phyloP scores from a whole-genome alignment of 1,140 invertebrate genomes.

The Asobara japonica region DNA sequence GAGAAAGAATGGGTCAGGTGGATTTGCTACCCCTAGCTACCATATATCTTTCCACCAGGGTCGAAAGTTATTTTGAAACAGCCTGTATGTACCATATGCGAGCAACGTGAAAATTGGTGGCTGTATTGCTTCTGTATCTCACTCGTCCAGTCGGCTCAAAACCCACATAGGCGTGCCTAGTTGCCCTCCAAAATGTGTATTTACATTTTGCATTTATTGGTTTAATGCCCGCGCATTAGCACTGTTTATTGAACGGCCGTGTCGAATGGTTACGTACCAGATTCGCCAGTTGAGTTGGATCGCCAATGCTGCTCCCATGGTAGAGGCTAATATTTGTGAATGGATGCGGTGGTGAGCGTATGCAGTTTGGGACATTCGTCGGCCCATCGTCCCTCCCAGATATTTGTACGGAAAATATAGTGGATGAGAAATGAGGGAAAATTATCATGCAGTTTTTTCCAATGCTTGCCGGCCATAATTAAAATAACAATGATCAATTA shows the following conservation, averaged over 20 bases:
- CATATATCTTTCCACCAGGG: neutral
- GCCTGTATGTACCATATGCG: too few relatives aligned
- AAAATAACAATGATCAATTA: too few relatives aligned
- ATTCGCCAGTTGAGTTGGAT: neutral
- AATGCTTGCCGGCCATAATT: too few relatives aligned
- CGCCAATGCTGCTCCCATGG: neutral
- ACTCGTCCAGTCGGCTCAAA: constrained; percentile 25
- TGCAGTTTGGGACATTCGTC: neutral
- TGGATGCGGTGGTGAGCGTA: neutral
- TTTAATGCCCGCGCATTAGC: constrained; percentile 57
- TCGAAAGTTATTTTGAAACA: too few relatives aligned
- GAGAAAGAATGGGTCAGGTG: too few relatives aligned
- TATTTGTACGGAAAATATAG: too few relatives aligned
- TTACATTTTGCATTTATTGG: constrained; percentile 62
- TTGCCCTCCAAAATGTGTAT: constrained; percentile 56
- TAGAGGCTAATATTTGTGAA: neutral
- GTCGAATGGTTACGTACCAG: constrained; percentile 41
- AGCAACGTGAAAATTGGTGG: neutral
- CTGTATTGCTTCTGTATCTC: constrained; percentile 17
- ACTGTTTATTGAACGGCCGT: constrained; percentile 58
- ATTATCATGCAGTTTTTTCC: too few relatives aligned
- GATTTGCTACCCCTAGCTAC: too few relatives aligned
- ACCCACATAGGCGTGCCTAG: neutral
- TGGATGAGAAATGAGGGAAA: too few relatives aligned
- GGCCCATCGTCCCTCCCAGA: too few relatives aligned